phyloP scores from a whole-genome alignment of 2,888 invertebrate species.

The Chymomyza procnemis region DNA sequence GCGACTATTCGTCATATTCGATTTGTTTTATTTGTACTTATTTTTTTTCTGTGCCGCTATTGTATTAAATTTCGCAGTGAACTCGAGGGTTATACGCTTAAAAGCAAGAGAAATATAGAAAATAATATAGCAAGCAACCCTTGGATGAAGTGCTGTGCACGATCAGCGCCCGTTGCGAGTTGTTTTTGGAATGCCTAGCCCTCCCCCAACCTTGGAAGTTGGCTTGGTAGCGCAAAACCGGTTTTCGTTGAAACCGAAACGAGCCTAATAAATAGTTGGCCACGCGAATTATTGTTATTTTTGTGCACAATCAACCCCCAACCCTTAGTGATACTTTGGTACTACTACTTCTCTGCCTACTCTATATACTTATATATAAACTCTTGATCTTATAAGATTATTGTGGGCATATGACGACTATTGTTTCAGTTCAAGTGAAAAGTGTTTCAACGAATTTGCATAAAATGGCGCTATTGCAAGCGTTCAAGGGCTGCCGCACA shows the following conservation, averaged over 20 bases:
- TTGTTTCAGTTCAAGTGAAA: conserved; percentile 8
- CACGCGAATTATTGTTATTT: conserved; percentile 43
- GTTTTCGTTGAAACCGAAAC: conserved; percentile 29
- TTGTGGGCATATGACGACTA: conserved; percentile 10
- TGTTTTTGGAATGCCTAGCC: conserved; percentile 25
- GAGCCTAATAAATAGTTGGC: not conserved
- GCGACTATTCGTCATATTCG: not conserved
- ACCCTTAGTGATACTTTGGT: conserved; percentile 49
- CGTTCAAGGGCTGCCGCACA: conserved; percentile 34
- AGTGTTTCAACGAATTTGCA: not conserved
- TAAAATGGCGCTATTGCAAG: not conserved
- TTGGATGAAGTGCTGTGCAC: conserved; percentile 19
- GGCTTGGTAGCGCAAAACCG: conserved; percentile 24
- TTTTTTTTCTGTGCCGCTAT: not conserved
- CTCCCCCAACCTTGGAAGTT: conserved; percentile 35
- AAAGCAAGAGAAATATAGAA: not conserved
- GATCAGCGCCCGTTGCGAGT: conserved; percentile 32
- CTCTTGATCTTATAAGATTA: conserved; percentile 51
- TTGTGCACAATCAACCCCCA: conserved; percentile 51
- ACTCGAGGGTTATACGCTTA: not conserved
- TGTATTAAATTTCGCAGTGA: not conserved
- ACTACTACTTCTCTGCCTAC: no score
- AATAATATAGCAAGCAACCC: conserved; percentile 33
- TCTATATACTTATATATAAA: conserved; percentile 25
- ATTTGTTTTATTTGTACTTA: no score